Evolutionary conservation across 2,113 vertebrate genomes (phyloP).

Genomic region (Dunckerocampus dactyliophorus): DNA sequence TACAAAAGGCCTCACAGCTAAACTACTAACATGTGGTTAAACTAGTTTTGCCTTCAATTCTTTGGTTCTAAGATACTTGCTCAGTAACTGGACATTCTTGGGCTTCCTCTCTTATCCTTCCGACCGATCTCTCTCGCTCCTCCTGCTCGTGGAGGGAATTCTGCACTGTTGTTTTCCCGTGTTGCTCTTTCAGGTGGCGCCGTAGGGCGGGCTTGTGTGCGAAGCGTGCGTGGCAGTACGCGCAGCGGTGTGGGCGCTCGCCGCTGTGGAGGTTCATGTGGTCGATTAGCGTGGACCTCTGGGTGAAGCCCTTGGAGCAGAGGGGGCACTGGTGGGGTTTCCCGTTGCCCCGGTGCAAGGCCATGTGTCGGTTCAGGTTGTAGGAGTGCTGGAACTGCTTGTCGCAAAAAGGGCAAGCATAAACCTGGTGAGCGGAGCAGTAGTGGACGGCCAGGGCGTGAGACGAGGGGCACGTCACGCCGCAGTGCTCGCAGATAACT

Average conservation of each 20-base stretch:
- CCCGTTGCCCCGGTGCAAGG: slow-evolving; percentile 79
- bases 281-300: slow-evolving; percentile 89
- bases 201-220: slow-evolving; percentile 90
- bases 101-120: slow-evolving; percentile 42
- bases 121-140: slow-evolving; percentile 53
- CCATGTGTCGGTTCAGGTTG: slow-evolving; percentile 91
- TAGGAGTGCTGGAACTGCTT: slow-evolving; percentile 90
- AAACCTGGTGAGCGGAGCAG: slow-evolving; percentile 82
- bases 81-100: slow-evolving; percentile 43
- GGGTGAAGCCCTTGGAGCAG: slow-evolving; percentile 91
- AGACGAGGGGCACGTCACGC: slow-evolving; percentile 80
- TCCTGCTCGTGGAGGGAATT: slow-evolving; percentile 83
- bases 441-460: slow-evolving; percentile 84
- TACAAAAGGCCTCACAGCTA: slow-evolving; percentile 30
- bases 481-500: slow-evolving; percentile 82
- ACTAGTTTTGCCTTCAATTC: neutral
- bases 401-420: slow-evolving; percentile 89
- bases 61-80: slow-evolving; percentile 21
- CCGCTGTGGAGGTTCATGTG: slow-evolving; percentile 96
- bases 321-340: slow-evolving; percentile 86
- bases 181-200: slow-evolving; percentile 90
- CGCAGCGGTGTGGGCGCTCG: slow-evolving; percentile 84
- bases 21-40: neutral
- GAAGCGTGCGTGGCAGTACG: slow-evolving; percentile 88
- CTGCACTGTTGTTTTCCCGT: slow-evolving; percentile 88